A percentile compares a stretch with the other conserved stretches of the same genome.
These are phyloP conservation scores for Bombus superbus DNA, from an alignment of 1,140 invertebrate species.

Conservation along the genomic window DNA sequence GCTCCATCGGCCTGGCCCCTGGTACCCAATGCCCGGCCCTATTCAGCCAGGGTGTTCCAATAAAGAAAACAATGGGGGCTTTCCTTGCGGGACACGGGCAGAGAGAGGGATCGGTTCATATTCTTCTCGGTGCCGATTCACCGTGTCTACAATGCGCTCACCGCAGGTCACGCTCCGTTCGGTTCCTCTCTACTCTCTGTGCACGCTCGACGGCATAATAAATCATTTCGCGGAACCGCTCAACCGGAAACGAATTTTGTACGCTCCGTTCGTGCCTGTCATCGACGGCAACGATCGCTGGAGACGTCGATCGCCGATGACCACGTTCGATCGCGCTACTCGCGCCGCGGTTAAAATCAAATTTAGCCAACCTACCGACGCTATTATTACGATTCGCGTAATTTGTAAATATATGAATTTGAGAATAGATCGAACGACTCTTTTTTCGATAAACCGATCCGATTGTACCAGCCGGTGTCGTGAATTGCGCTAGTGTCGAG, in stretches of 20 bases:
- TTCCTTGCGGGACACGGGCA: slow-evolving; percentile 46
- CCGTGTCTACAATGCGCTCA: slow-evolving; percentile 65
- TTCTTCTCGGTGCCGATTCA: slow-evolving; percentile 77
- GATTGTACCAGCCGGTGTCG: no score
- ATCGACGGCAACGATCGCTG: slow-evolving; percentile 39
- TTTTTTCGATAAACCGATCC: no score
- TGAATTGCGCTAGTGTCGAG: no score
- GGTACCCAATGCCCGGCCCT: slow-evolving; percentile 21
- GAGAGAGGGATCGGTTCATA: slow-evolving; percentile 19
- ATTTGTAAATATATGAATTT: no score
- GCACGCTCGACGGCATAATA: slow-evolving; percentile 80
- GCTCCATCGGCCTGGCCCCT: slow-evolving; percentile 69
- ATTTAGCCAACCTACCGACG: slow-evolving; percentile 29
- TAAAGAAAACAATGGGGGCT: slow-evolving; percentile 75
- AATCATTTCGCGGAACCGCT: slow-evolving; percentile 81
- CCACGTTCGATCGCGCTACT: slow-evolving; percentile 60
- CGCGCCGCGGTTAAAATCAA: slow-evolving; percentile 11
- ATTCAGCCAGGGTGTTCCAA: slow-evolving; percentile 57
- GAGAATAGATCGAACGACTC: no score
- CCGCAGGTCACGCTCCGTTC: slow-evolving; percentile 79
- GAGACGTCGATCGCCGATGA: slow-evolving; percentile 33
- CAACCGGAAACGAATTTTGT: slow-evolving; percentile 81
- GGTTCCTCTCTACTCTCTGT: slow-evolving; percentile 46
- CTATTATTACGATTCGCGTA: neutral
- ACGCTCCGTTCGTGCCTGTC: slow-evolving; percentile 66